These are phyloP conservation scores for Eubasilissa splendida DNA, from an alignment of 2,888 invertebrate genomes.

Conservation along the genomic window DNA sequence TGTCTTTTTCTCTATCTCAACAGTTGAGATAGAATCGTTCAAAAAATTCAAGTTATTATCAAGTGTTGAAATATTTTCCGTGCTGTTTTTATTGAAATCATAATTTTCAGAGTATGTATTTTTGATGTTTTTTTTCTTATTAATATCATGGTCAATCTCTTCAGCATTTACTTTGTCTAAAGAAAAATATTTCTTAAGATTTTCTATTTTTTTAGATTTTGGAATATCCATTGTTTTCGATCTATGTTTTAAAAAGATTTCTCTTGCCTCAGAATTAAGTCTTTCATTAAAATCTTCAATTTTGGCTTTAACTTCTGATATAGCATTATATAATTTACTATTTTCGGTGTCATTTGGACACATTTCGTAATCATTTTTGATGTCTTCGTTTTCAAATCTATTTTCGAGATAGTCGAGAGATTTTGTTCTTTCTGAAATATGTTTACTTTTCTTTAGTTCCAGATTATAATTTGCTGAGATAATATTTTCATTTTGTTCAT, in stretches of 20 bases:
- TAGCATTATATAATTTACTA: slow-evolving; percentile 20
- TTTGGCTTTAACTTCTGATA: slow-evolving; percentile 51
- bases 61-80: background rate
- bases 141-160: background rate
- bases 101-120: background rate
- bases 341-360: slow-evolving; percentile 1
- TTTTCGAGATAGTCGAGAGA: background rate
- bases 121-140: slow-evolving; percentile 5
- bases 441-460: background rate
- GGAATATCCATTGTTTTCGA: slow-evolving; percentile 53
- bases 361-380: background rate
- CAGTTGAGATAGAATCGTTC: slow-evolving; percentile 52
- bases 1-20: slow-evolving; percentile 50
- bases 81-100: slow-evolving; percentile 20
- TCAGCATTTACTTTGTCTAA: slow-evolving; percentile 37
- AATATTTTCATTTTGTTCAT: slow-evolving; percentile 8
- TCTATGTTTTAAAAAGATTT: slow-evolving; percentile 53
- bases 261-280: slow-evolving; percentile 31
- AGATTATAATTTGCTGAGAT: background rate
- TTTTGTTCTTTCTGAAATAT: background rate
- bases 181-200: slow-evolving; percentile 54
- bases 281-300: slow-evolving; percentile 52
- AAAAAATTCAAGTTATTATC: slow-evolving; percentile 39
- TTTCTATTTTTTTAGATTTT: slow-evolving; percentile 41
- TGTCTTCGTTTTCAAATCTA: background rate